Conservation (phyloP, 2,113 vertebrate genomes). For the Lophochroa leadbeateri region DNA sequence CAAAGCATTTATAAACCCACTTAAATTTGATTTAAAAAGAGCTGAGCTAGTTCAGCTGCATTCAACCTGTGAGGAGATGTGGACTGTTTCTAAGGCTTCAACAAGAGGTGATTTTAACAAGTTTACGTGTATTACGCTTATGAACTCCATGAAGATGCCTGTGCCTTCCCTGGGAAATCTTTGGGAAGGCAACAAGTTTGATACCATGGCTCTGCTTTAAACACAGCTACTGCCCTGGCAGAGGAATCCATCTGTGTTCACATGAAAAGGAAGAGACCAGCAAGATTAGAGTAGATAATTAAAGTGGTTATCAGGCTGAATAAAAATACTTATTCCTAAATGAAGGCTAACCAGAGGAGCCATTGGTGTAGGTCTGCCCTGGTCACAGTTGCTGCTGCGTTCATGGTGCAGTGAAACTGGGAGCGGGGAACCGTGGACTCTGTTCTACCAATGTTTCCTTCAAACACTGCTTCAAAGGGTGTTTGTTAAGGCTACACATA, state of each 20-base stretch:
- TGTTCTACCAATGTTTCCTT: background rate
- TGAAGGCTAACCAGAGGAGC: fast-evolving
- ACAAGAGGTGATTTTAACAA: background rate
- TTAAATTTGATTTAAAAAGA: conserved; percentile 3
- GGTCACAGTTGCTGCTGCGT: background rate
- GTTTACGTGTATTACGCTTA: background rate
- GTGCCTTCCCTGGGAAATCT: background rate
- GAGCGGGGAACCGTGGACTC: background rate
- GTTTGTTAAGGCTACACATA: background rate
- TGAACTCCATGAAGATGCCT: background rate
- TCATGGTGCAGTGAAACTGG: fast-evolving
- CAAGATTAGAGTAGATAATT: background rate
- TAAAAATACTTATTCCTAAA: background rate
- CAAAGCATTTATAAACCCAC: background rate
- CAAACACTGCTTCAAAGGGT: background rate
- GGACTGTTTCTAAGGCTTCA: background rate
- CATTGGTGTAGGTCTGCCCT: fast-evolving
- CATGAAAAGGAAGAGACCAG: background rate
- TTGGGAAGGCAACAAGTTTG: background rate
- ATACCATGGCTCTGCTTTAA: background rate
- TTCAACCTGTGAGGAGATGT: background rate
- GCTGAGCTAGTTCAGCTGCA: conserved; percentile 1
- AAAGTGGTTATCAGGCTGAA: background rate
- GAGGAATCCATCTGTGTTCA: background rate
- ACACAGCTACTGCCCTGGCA: background rate